phyloP scores from a whole-genome alignment of 2,113 vertebrate genomes.

The Pelobates fuscus region DNA sequence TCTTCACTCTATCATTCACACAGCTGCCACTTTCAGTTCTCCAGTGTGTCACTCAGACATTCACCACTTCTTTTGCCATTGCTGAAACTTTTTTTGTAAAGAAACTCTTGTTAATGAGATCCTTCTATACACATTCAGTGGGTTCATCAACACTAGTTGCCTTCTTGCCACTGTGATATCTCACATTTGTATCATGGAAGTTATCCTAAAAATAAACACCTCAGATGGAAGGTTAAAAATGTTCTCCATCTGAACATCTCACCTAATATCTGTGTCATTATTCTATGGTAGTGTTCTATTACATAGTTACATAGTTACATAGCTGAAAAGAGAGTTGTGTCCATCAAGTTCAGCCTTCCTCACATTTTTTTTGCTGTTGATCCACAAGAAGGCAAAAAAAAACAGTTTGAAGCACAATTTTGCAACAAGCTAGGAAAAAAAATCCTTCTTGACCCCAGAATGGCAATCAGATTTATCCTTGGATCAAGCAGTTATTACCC shows the following conservation, averaged over 20 bases:
- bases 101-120: constrained; percentile 21
- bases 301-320: too few species aligned
- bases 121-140: background rate
- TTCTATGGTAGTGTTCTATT: background rate
- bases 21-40: background rate
- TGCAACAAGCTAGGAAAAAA: too few species aligned
- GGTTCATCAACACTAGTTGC: background rate
- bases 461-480: too few species aligned
- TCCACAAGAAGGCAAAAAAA: too few species aligned
- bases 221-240: constrained; percentile 11
- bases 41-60: background rate
- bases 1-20: constrained; percentile 11
- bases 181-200: constrained; percentile 19
- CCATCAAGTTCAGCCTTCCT: too few species aligned
- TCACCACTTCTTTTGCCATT: constrained; percentile 47
- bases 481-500: too few species aligned
- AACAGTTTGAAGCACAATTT: too few species aligned
- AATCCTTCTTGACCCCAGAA: too few species aligned
- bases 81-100: constrained; percentile 35
- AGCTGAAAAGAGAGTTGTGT: too few species aligned
- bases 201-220: constrained; percentile 4
- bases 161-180: constrained; percentile 23
- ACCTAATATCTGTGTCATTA: constrained; percentile 17
- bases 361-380: too few species aligned
- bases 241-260: constrained; percentile 21